Base-by-base conservation (phyloP, 35 echinoderm and acorn worm species). In the Acanthaster planci region DNA sequence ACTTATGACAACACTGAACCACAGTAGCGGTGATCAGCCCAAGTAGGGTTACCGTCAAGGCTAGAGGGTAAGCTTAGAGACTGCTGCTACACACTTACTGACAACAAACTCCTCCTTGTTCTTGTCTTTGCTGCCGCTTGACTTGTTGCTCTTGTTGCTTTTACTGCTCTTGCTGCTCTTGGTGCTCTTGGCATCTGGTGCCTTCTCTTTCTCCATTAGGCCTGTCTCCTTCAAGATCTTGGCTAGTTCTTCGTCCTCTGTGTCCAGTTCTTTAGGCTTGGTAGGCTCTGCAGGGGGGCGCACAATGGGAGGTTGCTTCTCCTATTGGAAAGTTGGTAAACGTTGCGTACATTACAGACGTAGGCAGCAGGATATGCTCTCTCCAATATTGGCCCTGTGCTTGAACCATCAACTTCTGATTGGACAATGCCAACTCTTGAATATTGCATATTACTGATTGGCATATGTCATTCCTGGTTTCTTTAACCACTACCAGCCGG, bases 21-120 rank as follows among this genome's bases (percentile, higher is more conserved):
- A n/a, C n/a, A n/a, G n/a, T n/a, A n/a, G n/a, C n/a, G n/a, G n/a
- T n/a, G n/a, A n/a, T n/a, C n/a, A n/a, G n/a, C n/a, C n/a, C n/a
- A n/a, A n/a, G n/a, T n/a, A n/a, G n/a, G n/a, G n/a, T n/a, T n/a
- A n/a, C n/a, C n/a, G n/a, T n/a, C n/a, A n/a, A n/a, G n/a, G n/a
- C n/a, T n/a, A n/a, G n/a, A n/a, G n/a, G n/a, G n/a, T n/a, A n/a
- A n/a, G n/a, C n/a, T 47, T 12, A 12, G 42, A 47, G 12, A 47
- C 42, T n/a, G n/a, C n/a, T n/a, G n/a, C 42, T 47, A 6, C n/a
- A 14, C 80, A 87, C 89, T 89, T 82, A 96, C 93, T 72, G 38
- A 96, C 93, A 89, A 96, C 60, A 82, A 96, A 96, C 8, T 84
- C 85, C 79, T 92, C 85, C 75, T 92, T 88, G 0, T 91, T 85